Base-by-base conservation (phyloP, 23 tunicate species). In the Aplidium turbinatum region DNA sequence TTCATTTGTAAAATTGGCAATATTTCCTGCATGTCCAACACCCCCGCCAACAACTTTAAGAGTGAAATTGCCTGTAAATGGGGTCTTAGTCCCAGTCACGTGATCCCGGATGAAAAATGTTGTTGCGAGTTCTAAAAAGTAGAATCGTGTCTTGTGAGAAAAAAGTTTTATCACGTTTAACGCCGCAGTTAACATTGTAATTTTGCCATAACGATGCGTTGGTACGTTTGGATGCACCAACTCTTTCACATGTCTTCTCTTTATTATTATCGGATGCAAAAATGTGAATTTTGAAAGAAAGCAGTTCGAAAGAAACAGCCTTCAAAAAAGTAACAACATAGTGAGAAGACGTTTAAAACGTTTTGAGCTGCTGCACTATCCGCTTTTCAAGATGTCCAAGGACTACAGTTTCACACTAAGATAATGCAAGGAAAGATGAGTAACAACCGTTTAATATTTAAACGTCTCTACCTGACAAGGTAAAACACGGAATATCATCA, bases 31-130 rank as follows among this genome's bases (percentile, higher is more conserved):
- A 55, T 79, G 73, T 25, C 85, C 94, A 27, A 76, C 82, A 25
- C 96, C 96, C 26, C 96, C 96, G 9, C 79, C 96, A 7, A 80
- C 83, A 3, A 75, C 64, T 38, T 47, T 67, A 29, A 88, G 64
- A 13, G 96, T 88, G 73, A 62, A 88, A 50, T 88, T 88, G 26
- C 96, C 96, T 1, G 26, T 46, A 53, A 88, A 88, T 25, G 72
- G 68, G 7, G 38, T 57, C 33, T 28, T 46, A 26, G 47, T 33
- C 7, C 75, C 70, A 29, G 76, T 52, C 3, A 88, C 72, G 27
- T 72, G 82, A 50, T 88, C 96, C 7, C 69, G 38, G 47, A 88
- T 53, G 47, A 63, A 58, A 58, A 88, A 88, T 2, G 85, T 79
- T 1, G 96, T 71, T 21, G 50, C 80, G 62, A 88, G 81, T 26